These are phyloP conservation scores for Apostichopus parvimensis DNA, from an alignment of 35 echinoderm and acorn worm species.

Conservation along the genomic window DNA sequence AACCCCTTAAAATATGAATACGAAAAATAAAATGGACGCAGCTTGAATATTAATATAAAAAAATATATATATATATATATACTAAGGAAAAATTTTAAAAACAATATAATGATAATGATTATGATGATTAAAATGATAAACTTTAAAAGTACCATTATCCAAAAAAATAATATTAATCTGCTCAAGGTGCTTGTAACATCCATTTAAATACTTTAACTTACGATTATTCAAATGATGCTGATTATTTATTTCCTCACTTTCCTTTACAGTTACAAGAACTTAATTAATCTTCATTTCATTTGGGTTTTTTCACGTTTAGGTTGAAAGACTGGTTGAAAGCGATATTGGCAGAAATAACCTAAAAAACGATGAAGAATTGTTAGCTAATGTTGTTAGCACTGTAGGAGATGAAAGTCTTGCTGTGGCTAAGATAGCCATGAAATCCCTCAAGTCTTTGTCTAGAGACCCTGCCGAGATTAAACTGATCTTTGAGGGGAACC, in stretches of 20 bases:
- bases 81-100: too few relatives aligned
- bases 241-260: neutral
- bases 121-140: too few relatives aligned
- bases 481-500: constrained; percentile 48
- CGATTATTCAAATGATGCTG: too few relatives aligned
- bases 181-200: too few relatives aligned
- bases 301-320: neutral
- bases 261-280: neutral
- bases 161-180: too few relatives aligned
- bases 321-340: constrained; percentile 29
- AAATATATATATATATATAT: too few relatives aligned
- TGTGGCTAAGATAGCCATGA: constrained; percentile 70
- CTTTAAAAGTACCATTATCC: too few relatives aligned
- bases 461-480: constrained; percentile 50
- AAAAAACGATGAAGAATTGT: constrained; percentile 48
- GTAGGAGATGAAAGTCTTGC: constrained; percentile 71
- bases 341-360: constrained; percentile 36
- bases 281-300: neutral
- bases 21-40: too few relatives aligned
- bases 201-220: too few relatives aligned
- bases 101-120: too few relatives aligned
- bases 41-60: too few relatives aligned
- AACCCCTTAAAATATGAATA: too few relatives aligned
- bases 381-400: constrained; percentile 54
- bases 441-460: constrained; percentile 50